Percentiles rank a stretch among this genome's conserved stretches.
Evolutionary conservation across 1,140 invertebrate species (phyloP).

Genomic region (Thaumatotibia leucotreta): DNA sequence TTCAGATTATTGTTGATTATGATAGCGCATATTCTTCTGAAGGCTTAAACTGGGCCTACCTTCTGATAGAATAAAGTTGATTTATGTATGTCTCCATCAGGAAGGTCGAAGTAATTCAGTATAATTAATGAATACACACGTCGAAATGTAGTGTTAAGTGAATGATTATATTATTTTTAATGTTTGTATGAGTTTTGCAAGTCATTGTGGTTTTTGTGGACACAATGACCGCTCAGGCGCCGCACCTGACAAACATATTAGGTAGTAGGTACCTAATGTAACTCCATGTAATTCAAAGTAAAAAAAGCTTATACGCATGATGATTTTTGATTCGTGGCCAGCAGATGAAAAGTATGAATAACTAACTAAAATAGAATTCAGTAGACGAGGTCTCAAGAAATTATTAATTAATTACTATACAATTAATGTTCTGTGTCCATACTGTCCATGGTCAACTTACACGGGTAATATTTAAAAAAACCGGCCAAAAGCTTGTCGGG

Average conservation of each 20-base stretch:
- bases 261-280: not conserved
- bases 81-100: no score
- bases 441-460: no score
- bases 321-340: no score
- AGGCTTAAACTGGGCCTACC: not conserved
- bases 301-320: not conserved
- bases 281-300: not conserved
- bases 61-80: no score
- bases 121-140: not conserved
- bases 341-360: no score
- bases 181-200: not conserved
- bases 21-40: not conserved
- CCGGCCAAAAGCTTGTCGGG: no score
- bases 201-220: slow-evolving; percentile 4
- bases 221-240: not conserved
- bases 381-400: no score
- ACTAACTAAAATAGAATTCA: no score
- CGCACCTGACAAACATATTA: not conserved
- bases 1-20: not conserved
- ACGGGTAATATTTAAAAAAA: no score
- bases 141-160: not conserved
- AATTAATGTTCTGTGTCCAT: no score
- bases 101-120: not conserved
- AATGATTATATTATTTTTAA: not conserved
- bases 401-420: no score